Conservation (phyloP, 2,797 vertebrate genomes). For the Poecilia velifera region DNA sequence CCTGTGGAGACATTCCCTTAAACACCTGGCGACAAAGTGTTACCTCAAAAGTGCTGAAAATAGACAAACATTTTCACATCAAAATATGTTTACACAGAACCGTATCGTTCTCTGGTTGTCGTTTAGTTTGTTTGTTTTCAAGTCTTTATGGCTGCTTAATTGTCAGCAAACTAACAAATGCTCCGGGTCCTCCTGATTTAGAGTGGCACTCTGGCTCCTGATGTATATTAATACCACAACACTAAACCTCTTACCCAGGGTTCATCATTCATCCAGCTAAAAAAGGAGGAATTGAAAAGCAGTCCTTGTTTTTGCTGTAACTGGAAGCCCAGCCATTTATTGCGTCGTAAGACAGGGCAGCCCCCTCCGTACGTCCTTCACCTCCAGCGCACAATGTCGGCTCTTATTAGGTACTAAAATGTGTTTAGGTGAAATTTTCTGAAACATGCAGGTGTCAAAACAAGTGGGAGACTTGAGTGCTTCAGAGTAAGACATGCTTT, state of each 20-base stretch:
- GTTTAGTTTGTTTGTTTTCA: slow-evolving; percentile 18
- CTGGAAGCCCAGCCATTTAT: slow-evolving; percentile 74
- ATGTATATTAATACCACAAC: slow-evolving; percentile 94
- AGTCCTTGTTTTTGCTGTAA: slow-evolving; percentile 75
- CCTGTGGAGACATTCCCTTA: background rate
- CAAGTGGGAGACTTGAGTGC: slow-evolving; percentile 12
- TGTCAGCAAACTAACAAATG: slow-evolving; percentile 88
- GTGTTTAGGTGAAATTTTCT: slow-evolving; percentile 43
- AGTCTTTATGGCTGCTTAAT: too few species aligned
- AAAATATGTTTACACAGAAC: background rate
- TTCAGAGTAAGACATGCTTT: background rate
- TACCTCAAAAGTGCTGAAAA: background rate
- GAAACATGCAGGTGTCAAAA: slow-evolving; percentile 20
- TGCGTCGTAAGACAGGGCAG: slow-evolving; percentile 64
- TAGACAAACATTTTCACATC: background rate
- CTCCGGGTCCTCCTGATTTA: slow-evolving; percentile 85
- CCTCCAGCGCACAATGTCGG: slow-evolving; percentile 51
- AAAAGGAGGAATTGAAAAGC: slow-evolving; percentile 79
- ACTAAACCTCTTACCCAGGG: slow-evolving; percentile 75
- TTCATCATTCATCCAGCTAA: slow-evolving; percentile 76
- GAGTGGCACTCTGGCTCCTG: slow-evolving; percentile 87
- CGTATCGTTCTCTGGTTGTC: background rate
- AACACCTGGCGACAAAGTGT: background rate
- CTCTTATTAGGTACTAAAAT: slow-evolving; percentile 50
- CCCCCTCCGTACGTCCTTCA: slow-evolving; percentile 64